phyloP scores from a whole-genome alignment of 2,113 vertebrate species.

The Zingel zingel region DNA sequence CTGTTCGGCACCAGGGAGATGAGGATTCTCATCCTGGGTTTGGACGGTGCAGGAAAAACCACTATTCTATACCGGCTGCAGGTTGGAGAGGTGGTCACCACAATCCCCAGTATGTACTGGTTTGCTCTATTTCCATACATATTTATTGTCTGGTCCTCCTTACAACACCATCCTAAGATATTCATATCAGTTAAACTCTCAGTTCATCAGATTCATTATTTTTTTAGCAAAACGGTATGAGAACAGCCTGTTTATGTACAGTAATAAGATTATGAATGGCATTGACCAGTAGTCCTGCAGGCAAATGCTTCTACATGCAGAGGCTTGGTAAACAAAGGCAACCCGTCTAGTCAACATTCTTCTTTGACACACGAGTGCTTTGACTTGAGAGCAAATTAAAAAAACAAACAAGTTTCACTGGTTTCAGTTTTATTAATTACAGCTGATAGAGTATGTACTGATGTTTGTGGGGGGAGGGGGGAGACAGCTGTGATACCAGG shows the following conservation, averaged over 20 bases:
- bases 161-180: no score
- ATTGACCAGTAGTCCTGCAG: no score
- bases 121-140: not conserved
- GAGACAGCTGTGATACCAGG: not conserved
- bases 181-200: not conserved
- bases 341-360: constrained; percentile 1
- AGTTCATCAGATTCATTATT: not conserved
- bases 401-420: constrained; percentile 4
- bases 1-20: constrained; percentile 97
- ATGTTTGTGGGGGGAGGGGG: not conserved
- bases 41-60: constrained; percentile 98
- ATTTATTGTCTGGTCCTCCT: no score
- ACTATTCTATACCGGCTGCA: constrained; percentile 97
- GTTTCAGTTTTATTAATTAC: not conserved
- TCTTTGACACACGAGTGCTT: constrained; percentile 2
- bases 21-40: constrained; percentile 97
- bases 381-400: not conserved
- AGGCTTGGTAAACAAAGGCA: not conserved
- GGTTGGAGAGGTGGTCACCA: constrained; percentile 98
- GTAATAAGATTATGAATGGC: not conserved
- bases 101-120: constrained; percentile 93
- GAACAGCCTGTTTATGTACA: not conserved
- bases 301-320: not conserved
- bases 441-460: not conserved
- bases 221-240: not conserved